These are phyloP conservation scores for Papio anubis DNA, from an alignment of 2,113 vertebrate genomes.

Conservation along the genomic window DNA sequence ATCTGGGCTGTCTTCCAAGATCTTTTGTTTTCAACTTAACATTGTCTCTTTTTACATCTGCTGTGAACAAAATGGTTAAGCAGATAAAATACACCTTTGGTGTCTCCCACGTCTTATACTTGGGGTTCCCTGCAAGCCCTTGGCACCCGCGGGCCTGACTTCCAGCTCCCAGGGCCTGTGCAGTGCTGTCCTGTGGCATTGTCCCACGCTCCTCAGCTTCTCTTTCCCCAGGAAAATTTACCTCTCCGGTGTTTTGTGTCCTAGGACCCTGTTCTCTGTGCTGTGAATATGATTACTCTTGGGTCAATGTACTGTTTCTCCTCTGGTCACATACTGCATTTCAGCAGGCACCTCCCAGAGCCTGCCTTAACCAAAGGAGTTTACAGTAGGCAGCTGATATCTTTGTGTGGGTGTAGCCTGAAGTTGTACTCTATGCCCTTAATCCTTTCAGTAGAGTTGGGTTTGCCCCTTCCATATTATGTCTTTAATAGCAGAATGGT, in stretches of 20 bases:
- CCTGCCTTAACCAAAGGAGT: background rate
- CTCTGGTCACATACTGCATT: background rate
- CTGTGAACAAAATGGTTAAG: slow-evolving; percentile 18
- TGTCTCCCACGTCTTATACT: background rate
- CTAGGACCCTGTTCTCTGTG: background rate
- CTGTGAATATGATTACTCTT: background rate
- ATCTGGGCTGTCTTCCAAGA: background rate
- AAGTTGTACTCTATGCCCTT: background rate
- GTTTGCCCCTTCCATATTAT: background rate
- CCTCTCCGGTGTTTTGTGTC: background rate
- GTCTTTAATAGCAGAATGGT: slow-evolving; percentile 3
- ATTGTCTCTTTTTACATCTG: slow-evolving; percentile 15
- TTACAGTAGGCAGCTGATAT: background rate
- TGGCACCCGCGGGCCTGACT: background rate
- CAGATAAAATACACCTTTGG: background rate
- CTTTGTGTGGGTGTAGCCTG: background rate
- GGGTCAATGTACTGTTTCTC: background rate
- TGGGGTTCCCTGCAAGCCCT: background rate
- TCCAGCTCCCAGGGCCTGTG: background rate
- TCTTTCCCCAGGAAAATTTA: background rate
- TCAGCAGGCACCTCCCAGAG: background rate
- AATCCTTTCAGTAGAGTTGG: background rate
- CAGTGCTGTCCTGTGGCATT: background rate
- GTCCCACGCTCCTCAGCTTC: background rate
- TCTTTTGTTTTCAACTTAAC: background rate